Conservation (phyloP, 2,888 invertebrate species). For the Myopa tessellatipennis region DNA sequence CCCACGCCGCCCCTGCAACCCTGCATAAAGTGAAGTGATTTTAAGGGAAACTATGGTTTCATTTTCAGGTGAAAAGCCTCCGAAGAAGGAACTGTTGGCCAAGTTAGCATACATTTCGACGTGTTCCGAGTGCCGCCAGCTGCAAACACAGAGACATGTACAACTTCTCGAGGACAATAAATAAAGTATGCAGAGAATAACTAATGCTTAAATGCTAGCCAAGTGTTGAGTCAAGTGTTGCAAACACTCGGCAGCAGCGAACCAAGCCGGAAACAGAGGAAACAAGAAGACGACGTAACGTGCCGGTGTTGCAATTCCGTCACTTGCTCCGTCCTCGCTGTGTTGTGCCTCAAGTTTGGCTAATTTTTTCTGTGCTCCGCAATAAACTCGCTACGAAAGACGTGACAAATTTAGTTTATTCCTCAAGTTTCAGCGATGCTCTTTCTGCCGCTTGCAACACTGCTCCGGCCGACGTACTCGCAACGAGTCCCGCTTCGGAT, state of each 20-base stretch:
- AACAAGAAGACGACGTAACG: neutral
- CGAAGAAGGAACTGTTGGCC: too few species aligned
- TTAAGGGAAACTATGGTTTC: too few species aligned
- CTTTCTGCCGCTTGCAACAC: neutral
- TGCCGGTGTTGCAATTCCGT: slow-evolving; percentile 12
- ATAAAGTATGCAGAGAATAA: neutral
- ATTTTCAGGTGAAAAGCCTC: too few species aligned
- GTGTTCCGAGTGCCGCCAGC: neutral
- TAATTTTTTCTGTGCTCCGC: slow-evolving; percentile 15
- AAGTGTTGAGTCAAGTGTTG: slow-evolving; percentile 26
- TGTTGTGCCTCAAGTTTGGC: neutral
- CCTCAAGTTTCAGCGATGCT: slow-evolving; percentile 49
- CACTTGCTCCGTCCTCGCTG: neutral
- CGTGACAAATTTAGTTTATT: slow-evolving; percentile 62
- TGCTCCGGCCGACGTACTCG: neutral
- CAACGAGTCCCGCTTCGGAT: neutral
- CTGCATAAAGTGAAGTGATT: too few species aligned
- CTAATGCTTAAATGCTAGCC: slow-evolving; percentile 3
- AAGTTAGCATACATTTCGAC: neutral
- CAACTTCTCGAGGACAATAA: neutral
- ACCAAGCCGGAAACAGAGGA: neutral
- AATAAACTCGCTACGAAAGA: slow-evolving; percentile 62
- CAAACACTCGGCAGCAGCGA: neutral
- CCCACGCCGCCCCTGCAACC: too few species aligned
- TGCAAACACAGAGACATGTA: too few species aligned